Evolutionary conservation across 1,140 invertebrate species (phyloP), one percentile per base, ranked within the genome.

Genomic region (Euura lappo): DNA sequence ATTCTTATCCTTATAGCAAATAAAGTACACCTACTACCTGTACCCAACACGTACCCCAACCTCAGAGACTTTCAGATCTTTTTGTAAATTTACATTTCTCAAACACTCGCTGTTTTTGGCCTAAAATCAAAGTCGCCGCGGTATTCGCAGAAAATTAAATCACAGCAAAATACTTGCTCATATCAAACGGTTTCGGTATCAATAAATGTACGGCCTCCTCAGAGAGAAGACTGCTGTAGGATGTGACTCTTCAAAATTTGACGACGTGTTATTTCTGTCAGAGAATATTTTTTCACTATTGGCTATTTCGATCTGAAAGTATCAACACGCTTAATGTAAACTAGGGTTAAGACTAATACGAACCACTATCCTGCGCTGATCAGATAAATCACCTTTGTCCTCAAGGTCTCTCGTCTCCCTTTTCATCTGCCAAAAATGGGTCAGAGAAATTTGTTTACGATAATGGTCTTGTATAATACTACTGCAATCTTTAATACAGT

Each of bases 1-100:
- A 60, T 60, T 60, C 51, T 60, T 60, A 60, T 60, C 51, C 51
- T 60, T 60, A 60, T 60, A 60, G 51, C 51, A 60, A 60, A 60
- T 60, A 60, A 60, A 60, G 51, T 60, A 60, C 51, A 60, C 51
- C 51, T 60, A 60, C 51, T 60, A 60, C 51, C 51, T 60, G 8
- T 60, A 60, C 51, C 51, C 51, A 11, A 60, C 13, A 60, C 51
- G 13, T 6, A 60, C 13, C 51, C 3, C 51, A 28, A 28, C 13
- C 8, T 60, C 51, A 60, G 51, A 60, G 51, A 60, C 51, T 60
- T 60, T 60, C 51, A 60, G 51, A 60, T 60, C 51, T 60, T 8
- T 8, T 11, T 60, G 51, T 28, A 60, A 60, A 60, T 60, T 6
- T n/a, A 60, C 10, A 8, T n/a, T n/a, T 51, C 11, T n/a, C 1